Evolutionary conservation across 2,113 vertebrate genomes (phyloP).

Genomic region (Antidorcas marsupialis): DNA sequence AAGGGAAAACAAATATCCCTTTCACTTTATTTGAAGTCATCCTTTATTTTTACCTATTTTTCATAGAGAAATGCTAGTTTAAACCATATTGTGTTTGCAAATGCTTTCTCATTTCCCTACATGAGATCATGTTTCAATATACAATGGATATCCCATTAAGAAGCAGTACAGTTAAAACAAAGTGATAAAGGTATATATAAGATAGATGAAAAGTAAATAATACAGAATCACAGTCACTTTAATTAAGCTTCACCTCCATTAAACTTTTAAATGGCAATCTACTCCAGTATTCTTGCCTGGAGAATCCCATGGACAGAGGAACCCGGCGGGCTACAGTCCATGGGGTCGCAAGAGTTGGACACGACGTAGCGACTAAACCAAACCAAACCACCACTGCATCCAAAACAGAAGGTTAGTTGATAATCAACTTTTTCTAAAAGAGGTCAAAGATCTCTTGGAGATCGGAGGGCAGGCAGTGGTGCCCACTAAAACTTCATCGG

Average conservation of each 20-base stretch:
- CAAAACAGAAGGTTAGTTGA: slow-evolving; percentile 38
- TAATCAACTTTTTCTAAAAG: neutral
- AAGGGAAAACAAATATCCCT: neutral
- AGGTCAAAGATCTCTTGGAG: neutral
- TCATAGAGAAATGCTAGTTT: neutral
- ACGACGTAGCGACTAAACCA: too few species aligned
- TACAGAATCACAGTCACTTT: neutral
- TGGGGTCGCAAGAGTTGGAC: too few species aligned
- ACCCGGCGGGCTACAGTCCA: too few species aligned
- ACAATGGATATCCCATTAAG: neutral
- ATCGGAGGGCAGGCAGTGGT: neutral
- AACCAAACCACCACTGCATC: neutral
- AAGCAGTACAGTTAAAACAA: too few species aligned
- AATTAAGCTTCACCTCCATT: neutral
- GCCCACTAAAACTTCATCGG: neutral
- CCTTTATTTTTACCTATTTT: neutral
- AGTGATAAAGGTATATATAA: neutral
- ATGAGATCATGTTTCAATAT: too few species aligned
- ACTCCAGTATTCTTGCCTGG: too few species aligned
- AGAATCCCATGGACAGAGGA: too few species aligned
- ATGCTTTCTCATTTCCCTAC: rapidly evolving
- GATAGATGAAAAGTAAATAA: slow-evolving; percentile 30
- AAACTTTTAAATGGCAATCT: neutral
- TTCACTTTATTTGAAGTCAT: neutral
- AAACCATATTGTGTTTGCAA: neutral